Evolutionary conservation across 2,888 invertebrate species (phyloP), one percentile per base, ranked within the genome.

Genomic region (Drosophila pseudotalamancana): DNA sequence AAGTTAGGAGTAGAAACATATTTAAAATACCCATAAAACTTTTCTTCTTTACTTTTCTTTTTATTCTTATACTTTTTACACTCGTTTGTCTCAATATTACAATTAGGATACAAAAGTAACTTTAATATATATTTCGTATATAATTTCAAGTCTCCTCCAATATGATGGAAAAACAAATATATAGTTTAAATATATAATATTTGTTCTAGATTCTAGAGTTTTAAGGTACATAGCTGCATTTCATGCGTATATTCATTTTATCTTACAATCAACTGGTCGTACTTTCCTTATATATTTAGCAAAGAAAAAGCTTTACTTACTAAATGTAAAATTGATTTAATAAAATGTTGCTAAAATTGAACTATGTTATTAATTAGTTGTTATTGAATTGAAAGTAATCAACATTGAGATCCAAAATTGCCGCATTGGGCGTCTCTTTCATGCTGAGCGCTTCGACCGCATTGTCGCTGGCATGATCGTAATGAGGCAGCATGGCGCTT

Each of bases 381-480:
- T 87, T 89, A 60, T 89, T 89, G 51, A 91, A 91, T 70, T 91
- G 89, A 49, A 91, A 91, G 53, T 90, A 88, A 66, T 91, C 91
- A 27, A 91, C 87, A 6, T 90, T 87, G 64, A 91, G 86, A 83
- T 91, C 90, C 39, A 91, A 60, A 27, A 91, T 78, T 23, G 74
- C 72, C 6, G 72, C 75, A 11, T 80, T 69, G 6, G 80, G 77
- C 1, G 89, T 89, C 42, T 89, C 89, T 59, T 91, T 90, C 87
- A 91, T 90, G 21, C 75, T 77, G 6, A 90, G 79, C 9, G 91
- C 91, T 57, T 91, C 91, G 18, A 91, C 91, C 6, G 91, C 91
- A 75, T 91, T 91, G 63, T 91, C 91, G 63, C 89, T 91, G 25
- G 82, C 91, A 71, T 91, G 90, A 59, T 91, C 91, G 25, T 91